Percentiles rank a stretch among this genome's conserved stretches.
These are phyloP conservation scores for Brienomyrus longianalis DNA, from an alignment of 2,113 vertebrate species.

Conservation along the genomic window DNA sequence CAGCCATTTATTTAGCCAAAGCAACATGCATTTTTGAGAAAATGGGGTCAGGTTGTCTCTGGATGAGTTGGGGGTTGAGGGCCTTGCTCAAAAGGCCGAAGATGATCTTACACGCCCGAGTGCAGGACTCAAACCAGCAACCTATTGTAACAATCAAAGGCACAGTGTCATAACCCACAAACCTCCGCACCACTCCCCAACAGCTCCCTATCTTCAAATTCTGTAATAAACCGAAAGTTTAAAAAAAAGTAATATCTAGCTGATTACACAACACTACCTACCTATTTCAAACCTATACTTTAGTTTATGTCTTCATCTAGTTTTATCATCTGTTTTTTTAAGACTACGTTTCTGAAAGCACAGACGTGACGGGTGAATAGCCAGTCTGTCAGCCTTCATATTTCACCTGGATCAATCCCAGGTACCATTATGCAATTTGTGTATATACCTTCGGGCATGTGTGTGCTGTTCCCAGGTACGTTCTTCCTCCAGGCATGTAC, in stretches of 20 bases:
- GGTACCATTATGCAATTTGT: neutral
- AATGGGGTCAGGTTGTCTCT: neutral
- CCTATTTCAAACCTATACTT: neutral
- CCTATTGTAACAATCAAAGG: neutral
- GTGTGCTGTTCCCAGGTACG: neutral
- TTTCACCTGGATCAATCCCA: neutral
- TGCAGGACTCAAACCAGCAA: neutral
- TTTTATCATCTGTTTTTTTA: neutral
- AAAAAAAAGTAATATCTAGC: neutral
- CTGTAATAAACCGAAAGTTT: neutral
- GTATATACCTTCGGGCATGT: neutral
- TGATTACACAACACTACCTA: neutral
- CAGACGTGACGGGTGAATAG: neutral
- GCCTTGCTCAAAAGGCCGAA: neutral
- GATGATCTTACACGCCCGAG: neutral
- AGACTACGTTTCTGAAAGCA: neutral
- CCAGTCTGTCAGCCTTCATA: neutral
- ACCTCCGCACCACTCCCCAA: neutral
- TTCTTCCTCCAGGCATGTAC: neutral
- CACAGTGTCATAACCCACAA: neutral
- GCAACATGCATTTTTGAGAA: neutral
- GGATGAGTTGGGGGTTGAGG: neutral
- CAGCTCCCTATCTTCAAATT: neutral
- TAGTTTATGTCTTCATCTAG: neutral
- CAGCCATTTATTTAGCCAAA: neutral